A percentile compares a stretch with the other conserved stretches of the same genome.
These are phyloP conservation scores for Omphaloscelis lunosa DNA, from an alignment of 2,888 invertebrate genomes.

Conservation along the genomic window DNA sequence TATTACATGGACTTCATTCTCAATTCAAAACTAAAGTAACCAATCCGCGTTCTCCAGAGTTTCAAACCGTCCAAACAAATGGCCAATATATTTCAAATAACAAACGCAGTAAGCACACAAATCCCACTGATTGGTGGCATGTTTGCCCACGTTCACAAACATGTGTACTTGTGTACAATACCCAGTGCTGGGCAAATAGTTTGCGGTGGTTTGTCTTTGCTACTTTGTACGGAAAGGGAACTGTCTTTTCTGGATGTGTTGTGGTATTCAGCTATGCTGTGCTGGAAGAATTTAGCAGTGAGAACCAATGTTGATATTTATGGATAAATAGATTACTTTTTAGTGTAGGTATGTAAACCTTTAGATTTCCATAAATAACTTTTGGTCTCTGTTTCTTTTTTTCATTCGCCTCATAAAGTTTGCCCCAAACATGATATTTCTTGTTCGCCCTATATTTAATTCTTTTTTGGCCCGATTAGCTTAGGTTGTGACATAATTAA, in stretches of 20 bases:
- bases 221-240: conserved; percentile 9
- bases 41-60: conserved; percentile 6
- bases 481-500: background rate
- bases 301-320: background rate
- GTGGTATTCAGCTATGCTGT: background rate
- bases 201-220: conserved; percentile 48
- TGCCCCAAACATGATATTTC: background rate
- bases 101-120: conserved; percentile 61
- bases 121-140: conserved; percentile 64
- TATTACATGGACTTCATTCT: conserved; percentile 10
- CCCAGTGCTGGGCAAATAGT: conserved; percentile 67
- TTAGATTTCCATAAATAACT: background rate
- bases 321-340: background rate
- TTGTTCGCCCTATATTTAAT: background rate
- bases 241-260: conserved; percentile 11
- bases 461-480: background rate
- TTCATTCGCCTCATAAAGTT: background rate
- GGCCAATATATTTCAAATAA: conserved; percentile 54
- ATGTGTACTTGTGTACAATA: conserved; percentile 53
- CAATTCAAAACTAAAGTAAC: conserved; percentile 28
- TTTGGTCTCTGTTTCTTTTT: background rate
- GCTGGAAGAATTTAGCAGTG: background rate
- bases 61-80: conserved; percentile 33
- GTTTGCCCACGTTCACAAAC: conserved; percentile 61
- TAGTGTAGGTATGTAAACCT: background rate